Evolutionary conservation across 2,888 invertebrate genomes (phyloP).

Genomic region (Drosophila parthenogenetica): DNA sequence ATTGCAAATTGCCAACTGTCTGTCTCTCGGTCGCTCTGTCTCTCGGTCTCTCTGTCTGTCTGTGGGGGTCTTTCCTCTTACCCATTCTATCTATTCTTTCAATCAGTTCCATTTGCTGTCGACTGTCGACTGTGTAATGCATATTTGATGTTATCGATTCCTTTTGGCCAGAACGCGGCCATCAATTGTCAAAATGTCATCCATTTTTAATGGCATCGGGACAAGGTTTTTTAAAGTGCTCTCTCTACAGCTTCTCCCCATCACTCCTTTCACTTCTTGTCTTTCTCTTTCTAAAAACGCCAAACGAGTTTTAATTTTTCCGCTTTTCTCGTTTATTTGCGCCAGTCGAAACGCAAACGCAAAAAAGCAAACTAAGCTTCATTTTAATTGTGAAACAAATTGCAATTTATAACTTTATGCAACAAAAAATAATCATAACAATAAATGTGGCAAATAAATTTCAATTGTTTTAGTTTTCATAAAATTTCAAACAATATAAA

Average conservation of each 20-base stretch:
- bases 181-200: conserved; percentile 81
- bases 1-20: conserved; percentile 72
- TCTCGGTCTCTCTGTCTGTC: neutral
- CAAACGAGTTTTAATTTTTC: conserved; percentile 27
- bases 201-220: conserved; percentile 64
- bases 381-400: conserved; percentile 51
- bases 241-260: neutral
- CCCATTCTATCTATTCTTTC: conserved; percentile 21
- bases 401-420: conserved; percentile 55
- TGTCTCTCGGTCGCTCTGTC: neutral
- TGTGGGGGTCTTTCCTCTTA: neutral
- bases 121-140: conserved; percentile 58
- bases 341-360: too few species aligned
- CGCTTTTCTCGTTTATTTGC: too few species aligned
- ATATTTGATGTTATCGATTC: conserved; percentile 79
- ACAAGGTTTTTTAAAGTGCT: conserved; percentile 48
- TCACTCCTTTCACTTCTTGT: neutral
- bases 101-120: conserved; percentile 24
- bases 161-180: conserved; percentile 59
- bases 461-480: conserved; percentile 33
- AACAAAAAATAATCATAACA: conserved; percentile 4
- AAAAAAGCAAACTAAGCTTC: conserved; percentile 10
- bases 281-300: conserved; percentile 18
- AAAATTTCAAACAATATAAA: neutral
- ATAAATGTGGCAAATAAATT: conserved; percentile 46